Conservation (phyloP, 2,797 vertebrate species). For the Muscicapa striata region DNA sequence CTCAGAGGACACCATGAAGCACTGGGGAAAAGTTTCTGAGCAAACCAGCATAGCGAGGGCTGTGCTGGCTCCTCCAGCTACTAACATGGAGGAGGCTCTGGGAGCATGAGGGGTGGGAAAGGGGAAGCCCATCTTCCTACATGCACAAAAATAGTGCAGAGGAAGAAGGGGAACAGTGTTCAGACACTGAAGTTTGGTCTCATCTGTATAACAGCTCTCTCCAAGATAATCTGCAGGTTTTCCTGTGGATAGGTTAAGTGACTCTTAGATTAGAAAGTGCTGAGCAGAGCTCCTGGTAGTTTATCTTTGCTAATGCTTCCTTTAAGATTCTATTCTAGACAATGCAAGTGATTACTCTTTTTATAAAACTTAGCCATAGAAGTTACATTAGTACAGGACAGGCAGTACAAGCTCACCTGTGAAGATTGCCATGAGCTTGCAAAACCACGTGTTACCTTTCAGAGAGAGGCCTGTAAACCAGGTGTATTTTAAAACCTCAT, state of each 20-base stretch:
- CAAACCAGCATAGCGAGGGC: not conserved
- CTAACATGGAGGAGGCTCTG: rapidly evolving
- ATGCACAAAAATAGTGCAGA: not conserved
- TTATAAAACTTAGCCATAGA: not conserved
- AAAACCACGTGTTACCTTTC: not conserved
- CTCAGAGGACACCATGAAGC: not conserved
- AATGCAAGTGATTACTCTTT: not conserved
- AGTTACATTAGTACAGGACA: not conserved
- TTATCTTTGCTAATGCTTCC: not conserved
- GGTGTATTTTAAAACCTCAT: not conserved
- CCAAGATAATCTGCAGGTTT: not conserved
- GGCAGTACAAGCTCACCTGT: not conserved
- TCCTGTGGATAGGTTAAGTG: not conserved
- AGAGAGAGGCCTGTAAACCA: not conserved
- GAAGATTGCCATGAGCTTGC: not conserved
- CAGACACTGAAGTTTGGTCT: not conserved
- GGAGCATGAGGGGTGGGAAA: not conserved
- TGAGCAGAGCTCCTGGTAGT: not conserved
- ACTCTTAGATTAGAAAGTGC: not conserved
- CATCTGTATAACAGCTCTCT: not conserved
- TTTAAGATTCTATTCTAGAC: not conserved
- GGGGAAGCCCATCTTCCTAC: not conserved
- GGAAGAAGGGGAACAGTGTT: not conserved
- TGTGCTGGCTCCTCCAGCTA: not conserved
- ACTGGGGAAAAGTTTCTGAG: not conserved